These are phyloP conservation scores for Poecilia latipinna DNA, from an alignment of 2,113 vertebrate genomes.

Conservation along the genomic window DNA sequence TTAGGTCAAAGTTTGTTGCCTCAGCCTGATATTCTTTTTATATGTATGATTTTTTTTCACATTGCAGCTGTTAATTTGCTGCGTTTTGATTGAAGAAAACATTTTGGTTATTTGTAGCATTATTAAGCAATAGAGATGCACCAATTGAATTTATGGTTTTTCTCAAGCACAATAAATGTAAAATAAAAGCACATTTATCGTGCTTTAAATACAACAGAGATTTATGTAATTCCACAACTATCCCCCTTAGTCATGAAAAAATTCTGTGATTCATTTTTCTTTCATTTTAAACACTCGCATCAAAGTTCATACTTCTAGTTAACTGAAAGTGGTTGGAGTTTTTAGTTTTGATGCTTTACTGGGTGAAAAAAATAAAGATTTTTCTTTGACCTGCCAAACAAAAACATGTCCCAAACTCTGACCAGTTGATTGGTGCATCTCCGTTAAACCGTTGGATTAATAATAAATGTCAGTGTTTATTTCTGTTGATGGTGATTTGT, in stretches of 20 bases:
- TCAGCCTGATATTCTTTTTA: neutral
- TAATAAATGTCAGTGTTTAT: constrained; percentile 17
- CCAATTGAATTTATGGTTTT: neutral
- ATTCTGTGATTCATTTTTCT: neutral
- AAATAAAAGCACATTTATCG: too few species aligned
- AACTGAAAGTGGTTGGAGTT: neutral
- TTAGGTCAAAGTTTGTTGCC: neutral
- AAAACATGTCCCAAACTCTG: neutral
- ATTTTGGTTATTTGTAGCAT: constrained; percentile 8
- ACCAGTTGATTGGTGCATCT: neutral
- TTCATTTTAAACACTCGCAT: neutral
- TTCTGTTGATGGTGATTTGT: constrained; percentile 47
- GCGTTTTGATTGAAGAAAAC: constrained; percentile 13
- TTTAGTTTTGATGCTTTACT: neutral
- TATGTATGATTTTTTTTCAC: neutral
- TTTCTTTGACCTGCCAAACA: neutral
- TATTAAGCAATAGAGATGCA: neutral
- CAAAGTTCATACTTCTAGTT: neutral
- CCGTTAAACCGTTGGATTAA: neutral
- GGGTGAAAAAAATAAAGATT: neutral
- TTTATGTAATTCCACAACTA: neutral
- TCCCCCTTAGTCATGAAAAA: neutral
- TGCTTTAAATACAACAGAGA: neutral
- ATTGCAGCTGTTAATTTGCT: constrained; percentile 7
- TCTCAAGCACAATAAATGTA: neutral